Conservation (phyloP, 2,888 invertebrate genomes). For the Ormyrus thymus region DNA sequence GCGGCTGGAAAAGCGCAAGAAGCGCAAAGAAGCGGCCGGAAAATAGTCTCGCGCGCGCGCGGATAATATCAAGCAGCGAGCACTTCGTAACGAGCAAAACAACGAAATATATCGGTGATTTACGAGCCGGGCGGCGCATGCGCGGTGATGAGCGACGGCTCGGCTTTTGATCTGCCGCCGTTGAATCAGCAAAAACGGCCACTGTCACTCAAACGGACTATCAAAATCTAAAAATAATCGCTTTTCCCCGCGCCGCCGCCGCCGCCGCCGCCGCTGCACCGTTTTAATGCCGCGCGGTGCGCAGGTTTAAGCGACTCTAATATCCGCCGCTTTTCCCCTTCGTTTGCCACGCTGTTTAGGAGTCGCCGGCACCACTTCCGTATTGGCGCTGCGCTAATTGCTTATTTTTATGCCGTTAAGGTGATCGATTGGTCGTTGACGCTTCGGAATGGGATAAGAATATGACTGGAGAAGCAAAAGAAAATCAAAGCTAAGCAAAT, state of each 20-base stretch:
- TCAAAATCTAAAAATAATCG: constrained; percentile 55
- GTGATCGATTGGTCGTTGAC: not conserved
- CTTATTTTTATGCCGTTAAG: not conserved
- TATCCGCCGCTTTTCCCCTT: not conserved
- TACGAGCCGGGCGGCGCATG: constrained; percentile 61
- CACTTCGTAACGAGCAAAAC: constrained; percentile 67
- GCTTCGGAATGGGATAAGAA: too few relatives aligned
- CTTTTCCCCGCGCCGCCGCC: constrained; percentile 14
- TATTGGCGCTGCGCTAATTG: not conserved
- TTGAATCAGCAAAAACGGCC: constrained; percentile 47
- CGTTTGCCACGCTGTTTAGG: not conserved
- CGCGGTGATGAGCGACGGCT: constrained; percentile 60
- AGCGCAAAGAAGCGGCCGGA: not conserved
- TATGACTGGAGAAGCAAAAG: too few relatives aligned
- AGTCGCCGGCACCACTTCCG: not conserved
- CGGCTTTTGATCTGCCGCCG: constrained; percentile 59
- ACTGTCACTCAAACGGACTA: constrained; percentile 53
- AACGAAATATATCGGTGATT: constrained; percentile 67
- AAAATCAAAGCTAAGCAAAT: too few relatives aligned
- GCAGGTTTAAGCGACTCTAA: not conserved
- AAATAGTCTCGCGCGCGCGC: not conserved
- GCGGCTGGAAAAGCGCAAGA: not conserved
- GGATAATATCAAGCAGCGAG: constrained; percentile 52
- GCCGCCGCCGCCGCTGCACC: too few relatives aligned
- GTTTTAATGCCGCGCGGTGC: constrained; percentile 5